Evolutionary conservation across 2,113 vertebrate genomes (phyloP).

Genomic region (Acrocephalus kingi): DNA sequence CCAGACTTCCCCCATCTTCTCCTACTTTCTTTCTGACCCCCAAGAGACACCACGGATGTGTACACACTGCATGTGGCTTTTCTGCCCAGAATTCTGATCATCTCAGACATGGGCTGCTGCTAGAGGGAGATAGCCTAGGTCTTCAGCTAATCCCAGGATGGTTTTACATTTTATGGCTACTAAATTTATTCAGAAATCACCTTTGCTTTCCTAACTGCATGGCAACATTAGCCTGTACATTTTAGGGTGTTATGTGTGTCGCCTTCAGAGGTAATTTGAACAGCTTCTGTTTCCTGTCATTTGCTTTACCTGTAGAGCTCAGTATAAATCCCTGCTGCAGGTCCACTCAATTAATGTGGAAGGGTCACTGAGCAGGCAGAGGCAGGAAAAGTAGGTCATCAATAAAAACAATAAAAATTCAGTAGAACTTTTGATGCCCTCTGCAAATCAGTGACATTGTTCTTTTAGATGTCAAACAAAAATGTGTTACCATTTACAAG

Average conservation of each 20-base stretch:
- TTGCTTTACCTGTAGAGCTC: background rate
- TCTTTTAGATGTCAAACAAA: background rate
- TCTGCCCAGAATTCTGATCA: background rate
- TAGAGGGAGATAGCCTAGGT: background rate
- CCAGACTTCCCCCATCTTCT: background rate
- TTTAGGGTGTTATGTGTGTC: background rate
- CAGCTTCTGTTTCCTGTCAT: background rate
- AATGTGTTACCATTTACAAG: background rate
- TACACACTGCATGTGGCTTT: accelerated
- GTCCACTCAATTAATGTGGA: background rate
- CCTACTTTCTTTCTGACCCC: background rate
- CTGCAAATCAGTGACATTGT: background rate
- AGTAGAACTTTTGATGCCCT: background rate
- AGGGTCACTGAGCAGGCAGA: background rate
- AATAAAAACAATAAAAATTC: conserved; percentile 17
- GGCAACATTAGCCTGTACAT: background rate
- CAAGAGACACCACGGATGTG: background rate
- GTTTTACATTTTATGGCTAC: background rate
- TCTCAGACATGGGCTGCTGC: background rate
- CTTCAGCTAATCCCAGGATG: background rate
- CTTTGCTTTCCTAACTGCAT: background rate
- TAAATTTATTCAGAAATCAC: conserved; percentile 2
- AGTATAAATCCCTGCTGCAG: background rate
- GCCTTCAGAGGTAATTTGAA: background rate
- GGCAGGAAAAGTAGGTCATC: background rate